A percentile compares a stretch with the other conserved stretches of the same genome.
These are phyloP conservation scores for Gopherus evgoodei DNA, from an alignment of 2,113 vertebrate genomes.

Conservation along the genomic window DNA sequence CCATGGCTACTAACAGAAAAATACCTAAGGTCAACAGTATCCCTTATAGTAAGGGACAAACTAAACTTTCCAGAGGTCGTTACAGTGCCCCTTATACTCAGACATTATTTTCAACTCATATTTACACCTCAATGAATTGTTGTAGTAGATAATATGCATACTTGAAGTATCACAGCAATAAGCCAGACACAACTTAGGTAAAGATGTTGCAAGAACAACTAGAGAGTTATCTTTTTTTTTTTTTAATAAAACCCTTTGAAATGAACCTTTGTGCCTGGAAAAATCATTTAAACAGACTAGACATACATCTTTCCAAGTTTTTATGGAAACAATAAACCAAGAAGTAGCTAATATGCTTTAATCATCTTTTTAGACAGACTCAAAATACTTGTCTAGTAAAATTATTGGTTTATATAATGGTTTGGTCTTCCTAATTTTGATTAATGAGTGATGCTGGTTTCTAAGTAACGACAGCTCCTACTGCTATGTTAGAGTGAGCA, in stretches of 20 bases:
- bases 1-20: not conserved
- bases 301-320: conserved; percentile 4
- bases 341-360: conserved; percentile 1
- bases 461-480: conserved; percentile 6
- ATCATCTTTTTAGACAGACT: conserved; percentile 32
- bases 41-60: not conserved
- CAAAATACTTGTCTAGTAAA: conserved; percentile 29
- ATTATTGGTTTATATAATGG: conserved; percentile 33
- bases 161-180: not conserved
- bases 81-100: not conserved
- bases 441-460: conserved; percentile 26
- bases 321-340: conserved; percentile 41
- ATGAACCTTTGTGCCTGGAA: not conserved
- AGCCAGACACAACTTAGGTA: not conserved
- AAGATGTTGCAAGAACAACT: not conserved
- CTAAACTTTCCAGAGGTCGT: fast-evolving
- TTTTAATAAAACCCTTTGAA: not conserved
- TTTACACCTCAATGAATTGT: fast-evolving
- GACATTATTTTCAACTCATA: not conserved
- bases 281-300: not conserved
- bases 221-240: not conserved
- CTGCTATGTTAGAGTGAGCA: not conserved
- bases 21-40: not conserved
- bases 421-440: conserved; percentile 46
- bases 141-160: not conserved